These are phyloP conservation scores for Halcyon badia DNA, from an alignment of 2,797 vertebrate species.

Conservation along the genomic window DNA sequence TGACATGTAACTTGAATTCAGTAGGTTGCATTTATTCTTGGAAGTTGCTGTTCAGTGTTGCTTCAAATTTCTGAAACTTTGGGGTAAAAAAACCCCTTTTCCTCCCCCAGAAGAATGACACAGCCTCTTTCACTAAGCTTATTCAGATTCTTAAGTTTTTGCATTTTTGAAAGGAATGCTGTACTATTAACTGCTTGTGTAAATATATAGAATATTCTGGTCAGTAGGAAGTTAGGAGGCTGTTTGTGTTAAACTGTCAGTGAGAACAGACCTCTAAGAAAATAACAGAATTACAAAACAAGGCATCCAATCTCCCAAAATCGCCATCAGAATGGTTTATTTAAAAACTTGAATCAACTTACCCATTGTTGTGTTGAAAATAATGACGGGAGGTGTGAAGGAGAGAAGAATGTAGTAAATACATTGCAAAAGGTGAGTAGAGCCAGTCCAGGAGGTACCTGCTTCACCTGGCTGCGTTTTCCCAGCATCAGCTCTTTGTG, in stretches of 20 bases:
- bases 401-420: not conserved
- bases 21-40: too few relatives aligned
- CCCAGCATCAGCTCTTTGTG: not conserved
- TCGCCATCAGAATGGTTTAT: not conserved
- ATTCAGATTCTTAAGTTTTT: too few relatives aligned
- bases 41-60: too few relatives aligned
- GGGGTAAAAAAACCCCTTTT: too few relatives aligned
- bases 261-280: not conserved
- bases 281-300: not conserved
- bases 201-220: not conserved
- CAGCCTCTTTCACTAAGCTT: too few relatives aligned
- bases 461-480: not conserved
- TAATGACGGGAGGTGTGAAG: not conserved
- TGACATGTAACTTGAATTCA: too few relatives aligned
- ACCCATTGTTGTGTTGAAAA: not conserved
- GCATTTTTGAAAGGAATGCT: too few relatives aligned
- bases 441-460: not conserved
- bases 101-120: too few relatives aligned
- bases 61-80: too few relatives aligned
- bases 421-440: not conserved
- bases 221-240: not conserved
- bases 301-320: not conserved
- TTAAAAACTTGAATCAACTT: not conserved
- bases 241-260: not conserved
- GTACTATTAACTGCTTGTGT: not conserved